Conservation (phyloP, 2,888 invertebrate genomes). For the Tetheella fluctuosa region DNA sequence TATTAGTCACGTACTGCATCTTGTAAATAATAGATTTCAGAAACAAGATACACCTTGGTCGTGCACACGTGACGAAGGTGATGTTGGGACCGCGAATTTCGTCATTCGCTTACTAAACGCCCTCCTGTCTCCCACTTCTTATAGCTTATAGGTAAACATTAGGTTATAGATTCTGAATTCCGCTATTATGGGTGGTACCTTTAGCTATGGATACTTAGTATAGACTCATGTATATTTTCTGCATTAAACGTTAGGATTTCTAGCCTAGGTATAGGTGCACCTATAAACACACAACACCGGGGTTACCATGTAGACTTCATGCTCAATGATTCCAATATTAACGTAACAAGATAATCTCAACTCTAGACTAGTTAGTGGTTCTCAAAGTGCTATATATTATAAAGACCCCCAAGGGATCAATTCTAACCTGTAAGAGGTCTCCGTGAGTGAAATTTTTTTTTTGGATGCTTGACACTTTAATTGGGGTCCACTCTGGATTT, state of each 20-base stretch:
- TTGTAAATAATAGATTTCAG: not conserved
- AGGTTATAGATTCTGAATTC: too few relatives aligned
- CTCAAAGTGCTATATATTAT: too few relatives aligned
- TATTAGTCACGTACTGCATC: not conserved
- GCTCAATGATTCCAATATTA: not conserved
- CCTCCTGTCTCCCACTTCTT: slow-evolving; percentile 5
- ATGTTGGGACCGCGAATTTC: slow-evolving; percentile 1
- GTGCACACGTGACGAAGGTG: slow-evolving; percentile 9
- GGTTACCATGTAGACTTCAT: too few relatives aligned
- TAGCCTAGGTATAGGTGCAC: not conserved
- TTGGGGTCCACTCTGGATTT: too few relatives aligned
- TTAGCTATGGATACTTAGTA: not conserved
- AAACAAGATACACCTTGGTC: not conserved
- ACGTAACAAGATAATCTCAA: not conserved
- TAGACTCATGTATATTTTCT: not conserved
- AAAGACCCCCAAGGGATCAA: too few relatives aligned
- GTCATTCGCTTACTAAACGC: slow-evolving; percentile 4
- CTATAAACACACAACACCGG: not conserved
- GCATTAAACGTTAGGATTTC: too few relatives aligned
- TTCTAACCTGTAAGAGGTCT: too few relatives aligned
- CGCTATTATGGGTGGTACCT: not conserved
- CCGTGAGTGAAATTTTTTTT: too few relatives aligned
- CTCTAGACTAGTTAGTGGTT: too few relatives aligned
- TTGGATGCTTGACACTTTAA: too few relatives aligned
- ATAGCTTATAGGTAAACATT: not conserved